Evolutionary conservation across 2,888 invertebrate species (phyloP).

Genomic region (Tetragonula carbonaria): DNA sequence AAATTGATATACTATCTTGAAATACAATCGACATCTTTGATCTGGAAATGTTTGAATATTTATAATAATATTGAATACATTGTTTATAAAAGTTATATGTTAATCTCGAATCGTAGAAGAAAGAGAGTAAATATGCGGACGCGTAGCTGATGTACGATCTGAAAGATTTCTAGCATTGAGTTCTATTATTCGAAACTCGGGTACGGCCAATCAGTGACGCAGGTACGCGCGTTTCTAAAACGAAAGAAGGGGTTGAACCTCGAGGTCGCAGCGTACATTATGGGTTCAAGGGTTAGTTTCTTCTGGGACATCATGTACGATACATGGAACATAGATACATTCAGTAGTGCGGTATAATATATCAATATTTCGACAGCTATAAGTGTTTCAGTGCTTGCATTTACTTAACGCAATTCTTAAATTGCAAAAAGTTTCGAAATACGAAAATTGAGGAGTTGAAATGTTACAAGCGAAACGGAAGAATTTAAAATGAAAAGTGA

Average conservation of each 20-base stretch:
- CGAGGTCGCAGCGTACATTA: conserved; percentile 45
- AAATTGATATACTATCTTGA: too few relatives aligned
- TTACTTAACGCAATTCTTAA: background rate
- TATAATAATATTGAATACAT: too few relatives aligned
- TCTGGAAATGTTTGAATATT: too few relatives aligned
- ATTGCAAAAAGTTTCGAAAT: background rate
- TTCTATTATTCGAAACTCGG: conserved; percentile 35
- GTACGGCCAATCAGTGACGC: conserved; percentile 58
- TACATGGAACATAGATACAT: conserved; percentile 27
- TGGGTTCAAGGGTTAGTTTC: conserved; percentile 64
- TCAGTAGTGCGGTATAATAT: conserved; percentile 17
- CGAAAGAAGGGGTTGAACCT: conserved; percentile 67
- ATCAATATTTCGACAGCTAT: background rate
- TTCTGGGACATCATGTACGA: conserved; percentile 47
- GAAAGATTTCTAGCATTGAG: background rate
- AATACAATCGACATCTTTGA: too few relatives aligned
- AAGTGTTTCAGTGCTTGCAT: background rate
- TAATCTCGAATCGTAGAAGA: background rate
- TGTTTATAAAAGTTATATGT: background rate
- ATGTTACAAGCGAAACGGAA: too few relatives aligned
- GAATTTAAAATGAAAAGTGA: too few relatives aligned
- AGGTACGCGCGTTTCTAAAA: conserved; percentile 57
- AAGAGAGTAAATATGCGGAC: background rate
- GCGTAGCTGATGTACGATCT: background rate
- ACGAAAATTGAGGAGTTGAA: background rate